These are phyloP conservation scores for Athalia rosae DNA, from an alignment of 2,888 invertebrate genomes.

Conservation along the genomic window DNA sequence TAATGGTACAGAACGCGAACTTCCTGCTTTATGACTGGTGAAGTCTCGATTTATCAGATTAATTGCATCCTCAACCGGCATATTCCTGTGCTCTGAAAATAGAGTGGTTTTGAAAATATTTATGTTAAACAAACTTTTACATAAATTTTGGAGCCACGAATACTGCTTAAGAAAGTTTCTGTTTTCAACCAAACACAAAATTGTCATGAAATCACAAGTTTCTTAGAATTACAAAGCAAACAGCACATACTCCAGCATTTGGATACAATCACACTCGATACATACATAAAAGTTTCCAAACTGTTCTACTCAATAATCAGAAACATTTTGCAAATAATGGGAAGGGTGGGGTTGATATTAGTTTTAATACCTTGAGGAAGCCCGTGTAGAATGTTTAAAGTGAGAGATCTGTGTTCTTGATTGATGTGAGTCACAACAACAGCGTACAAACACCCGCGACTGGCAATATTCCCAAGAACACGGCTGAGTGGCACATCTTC, in stretches of 20 bases:
- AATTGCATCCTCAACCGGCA: constrained; percentile 95
- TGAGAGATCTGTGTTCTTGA: constrained; percentile 89
- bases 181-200: too few species aligned
- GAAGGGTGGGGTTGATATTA: not conserved
- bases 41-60: constrained; percentile 85
- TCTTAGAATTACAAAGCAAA: too few species aligned
- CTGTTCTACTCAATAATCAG: not conserved
- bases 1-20: constrained; percentile 76
- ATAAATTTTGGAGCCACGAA: too few species aligned
- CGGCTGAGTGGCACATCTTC: constrained; percentile 88
- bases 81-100: constrained; percentile 91
- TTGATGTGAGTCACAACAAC: constrained; percentile 91
- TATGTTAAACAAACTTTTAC: too few species aligned
- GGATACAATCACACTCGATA: too few species aligned
- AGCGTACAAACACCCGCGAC: constrained; percentile 92
- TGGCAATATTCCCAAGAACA: constrained; percentile 90
- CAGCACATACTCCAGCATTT: too few species aligned
- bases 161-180: too few species aligned
- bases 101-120: constrained; percentile 35
- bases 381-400: constrained; percentile 93
- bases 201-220: too few species aligned
- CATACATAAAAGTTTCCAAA: too few species aligned
- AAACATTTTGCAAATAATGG: not conserved
- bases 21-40: constrained; percentile 77
- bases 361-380: constrained; percentile 85